Percentiles rank a stretch among this genome's conserved stretches.
Conservation (phyloP, 2,113 vertebrate genomes). For the Malurus cyaneus region DNA sequence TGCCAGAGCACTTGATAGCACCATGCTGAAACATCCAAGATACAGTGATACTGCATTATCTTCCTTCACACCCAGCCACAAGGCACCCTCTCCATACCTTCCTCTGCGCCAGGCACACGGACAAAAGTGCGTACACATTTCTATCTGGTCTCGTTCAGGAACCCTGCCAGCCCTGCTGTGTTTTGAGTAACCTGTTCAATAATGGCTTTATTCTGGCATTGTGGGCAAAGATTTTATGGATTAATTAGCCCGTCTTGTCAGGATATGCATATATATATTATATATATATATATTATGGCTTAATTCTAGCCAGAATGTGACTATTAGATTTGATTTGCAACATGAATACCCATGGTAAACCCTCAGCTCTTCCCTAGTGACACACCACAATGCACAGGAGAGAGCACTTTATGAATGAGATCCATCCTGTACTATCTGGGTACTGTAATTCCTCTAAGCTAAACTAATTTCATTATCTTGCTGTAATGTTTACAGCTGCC, state of each 20-base stretch:
- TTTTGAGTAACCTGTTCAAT: slow-evolving; percentile 46
- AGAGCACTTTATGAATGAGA: slow-evolving; percentile 51
- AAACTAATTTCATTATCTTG: slow-evolving; percentile 55
- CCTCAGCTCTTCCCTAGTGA: background rate
- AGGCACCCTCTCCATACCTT: background rate
- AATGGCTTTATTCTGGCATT: slow-evolving; percentile 26
- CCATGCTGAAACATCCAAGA: background rate
- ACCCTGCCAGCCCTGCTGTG: background rate
- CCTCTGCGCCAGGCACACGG: background rate
- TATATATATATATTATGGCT: slow-evolving; percentile 1
- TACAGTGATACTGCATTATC: background rate
- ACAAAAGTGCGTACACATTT: background rate
- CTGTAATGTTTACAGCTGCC: slow-evolving; percentile 47
- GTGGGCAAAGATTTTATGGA: slow-evolving; percentile 30
- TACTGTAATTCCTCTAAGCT: slow-evolving; percentile 33
- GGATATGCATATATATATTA: background rate
- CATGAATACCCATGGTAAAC: background rate
- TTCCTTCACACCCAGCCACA: background rate
- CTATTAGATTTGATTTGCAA: slow-evolving; percentile 41
- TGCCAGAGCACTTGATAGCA: background rate
- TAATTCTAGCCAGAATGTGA: slow-evolving; percentile 29
- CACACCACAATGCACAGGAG: background rate
- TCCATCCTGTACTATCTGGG: background rate
- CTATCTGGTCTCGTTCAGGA: background rate
- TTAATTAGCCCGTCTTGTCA: slow-evolving; percentile 40